Conservation (phyloP, 2,797 vertebrate species). For the Galaxias olidus region DNA sequence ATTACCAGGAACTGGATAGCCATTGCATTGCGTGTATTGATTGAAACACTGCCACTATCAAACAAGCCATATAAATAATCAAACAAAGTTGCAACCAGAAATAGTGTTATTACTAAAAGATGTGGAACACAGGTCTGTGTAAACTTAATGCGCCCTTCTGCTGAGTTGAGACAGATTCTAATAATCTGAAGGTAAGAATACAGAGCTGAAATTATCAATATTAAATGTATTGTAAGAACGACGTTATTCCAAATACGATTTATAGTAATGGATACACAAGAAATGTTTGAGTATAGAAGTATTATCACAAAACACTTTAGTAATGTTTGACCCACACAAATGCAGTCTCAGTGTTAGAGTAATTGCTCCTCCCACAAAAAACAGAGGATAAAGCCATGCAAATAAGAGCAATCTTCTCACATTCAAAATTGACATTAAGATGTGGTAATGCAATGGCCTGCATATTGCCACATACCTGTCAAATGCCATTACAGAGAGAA, state of each 20-base stretch:
- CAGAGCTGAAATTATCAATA: constrained; percentile 19
- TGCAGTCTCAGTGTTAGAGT: constrained; percentile 18
- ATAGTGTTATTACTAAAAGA: not conserved
- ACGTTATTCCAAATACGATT: constrained; percentile 20
- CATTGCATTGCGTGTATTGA: constrained; percentile 38
- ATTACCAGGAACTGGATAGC: constrained; percentile 64
- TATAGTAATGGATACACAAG: constrained; percentile 20
- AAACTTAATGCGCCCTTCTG: constrained; percentile 21
- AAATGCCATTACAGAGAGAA: too few relatives aligned
- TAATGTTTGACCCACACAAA: constrained; percentile 29
- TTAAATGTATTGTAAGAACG: constrained; percentile 15
- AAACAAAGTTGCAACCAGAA: constrained; percentile 40
- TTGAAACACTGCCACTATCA: not conserved
- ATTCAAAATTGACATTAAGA: too few relatives aligned
- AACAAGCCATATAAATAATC: constrained; percentile 45
- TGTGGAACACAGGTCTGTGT: constrained; percentile 42
- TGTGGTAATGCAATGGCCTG: too few relatives aligned
- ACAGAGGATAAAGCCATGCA: constrained; percentile 29
- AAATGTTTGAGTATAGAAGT: too few relatives aligned
- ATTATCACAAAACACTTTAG: constrained; percentile 41
- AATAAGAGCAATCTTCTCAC: too few relatives aligned
- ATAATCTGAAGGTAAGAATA: constrained; percentile 37
- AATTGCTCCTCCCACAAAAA: not conserved
- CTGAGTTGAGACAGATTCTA: constrained; percentile 20
- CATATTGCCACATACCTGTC: too few relatives aligned